Evolutionary conservation across 2,888 invertebrate genomes (phyloP).

Genomic region (Achlya flavicornis): DNA sequence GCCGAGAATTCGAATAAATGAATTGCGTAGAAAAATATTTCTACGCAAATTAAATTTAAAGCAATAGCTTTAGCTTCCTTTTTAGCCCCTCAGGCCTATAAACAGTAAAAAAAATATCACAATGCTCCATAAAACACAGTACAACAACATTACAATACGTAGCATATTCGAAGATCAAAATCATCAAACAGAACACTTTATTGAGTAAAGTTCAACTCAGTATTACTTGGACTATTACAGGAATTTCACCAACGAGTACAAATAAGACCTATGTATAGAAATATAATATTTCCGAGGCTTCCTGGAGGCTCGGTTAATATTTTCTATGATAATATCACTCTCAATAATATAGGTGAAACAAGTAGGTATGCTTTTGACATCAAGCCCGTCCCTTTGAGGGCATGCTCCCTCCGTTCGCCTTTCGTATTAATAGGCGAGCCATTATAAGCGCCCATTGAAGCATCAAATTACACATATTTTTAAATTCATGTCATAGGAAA

Average conservation of each 20-base stretch:
- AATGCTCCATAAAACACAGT: too few relatives aligned
- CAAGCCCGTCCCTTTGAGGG: slow-evolving; percentile 17
- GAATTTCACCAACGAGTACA: background rate
- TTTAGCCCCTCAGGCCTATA: too few relatives aligned
- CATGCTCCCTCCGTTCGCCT: slow-evolving; percentile 15
- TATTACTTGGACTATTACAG: background rate
- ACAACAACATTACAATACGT: too few relatives aligned
- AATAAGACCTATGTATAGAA: background rate
- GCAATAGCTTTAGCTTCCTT: too few relatives aligned
- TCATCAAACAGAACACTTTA: too few relatives aligned
- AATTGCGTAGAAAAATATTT: too few relatives aligned
- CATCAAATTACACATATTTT: slow-evolving; percentile 21
- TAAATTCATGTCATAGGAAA: slow-evolving; percentile 5
- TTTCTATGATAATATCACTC: background rate
- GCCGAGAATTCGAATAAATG: too few relatives aligned
- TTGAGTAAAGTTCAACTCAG: background rate
- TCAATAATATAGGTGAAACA: slow-evolving; percentile 9
- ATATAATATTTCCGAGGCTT: background rate
- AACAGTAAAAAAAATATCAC: too few relatives aligned
- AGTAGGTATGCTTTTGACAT: slow-evolving; percentile 15
- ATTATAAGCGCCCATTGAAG: slow-evolving; percentile 23
- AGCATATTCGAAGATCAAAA: too few relatives aligned
- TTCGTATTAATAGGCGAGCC: slow-evolving; percentile 22
- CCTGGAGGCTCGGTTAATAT: background rate
- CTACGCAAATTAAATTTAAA: too few relatives aligned